These are phyloP conservation scores for Sarcophaga caerulescens DNA, from an alignment of 2,888 invertebrate species.

Conservation along the genomic window DNA sequence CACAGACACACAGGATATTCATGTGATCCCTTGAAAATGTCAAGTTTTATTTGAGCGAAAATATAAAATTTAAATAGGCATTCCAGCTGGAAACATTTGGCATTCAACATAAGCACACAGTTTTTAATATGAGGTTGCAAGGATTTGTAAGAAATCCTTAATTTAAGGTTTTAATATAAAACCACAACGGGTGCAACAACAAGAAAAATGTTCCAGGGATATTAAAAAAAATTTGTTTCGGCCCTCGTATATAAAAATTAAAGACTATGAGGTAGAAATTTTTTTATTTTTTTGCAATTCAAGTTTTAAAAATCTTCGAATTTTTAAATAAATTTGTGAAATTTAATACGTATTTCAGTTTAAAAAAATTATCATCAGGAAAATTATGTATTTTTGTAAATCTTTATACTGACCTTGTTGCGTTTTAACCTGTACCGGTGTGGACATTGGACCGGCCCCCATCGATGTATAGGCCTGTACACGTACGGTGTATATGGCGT, in stretches of 20 bases:
- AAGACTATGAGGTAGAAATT: too few relatives aligned
- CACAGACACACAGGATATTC: too few relatives aligned
- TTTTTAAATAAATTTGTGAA: too few relatives aligned
- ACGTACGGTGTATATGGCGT: conserved; percentile 96
- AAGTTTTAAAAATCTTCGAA: too few relatives aligned
- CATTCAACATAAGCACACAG: neutral
- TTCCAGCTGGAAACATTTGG: neutral
- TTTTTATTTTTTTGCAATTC: too few relatives aligned
- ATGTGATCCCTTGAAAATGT: conserved; percentile 25
- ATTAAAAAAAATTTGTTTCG: too few relatives aligned
- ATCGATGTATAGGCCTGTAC: conserved; percentile 97
- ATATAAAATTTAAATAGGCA: conserved; percentile 10
- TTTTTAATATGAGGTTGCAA: neutral
- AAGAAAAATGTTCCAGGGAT: too few relatives aligned
- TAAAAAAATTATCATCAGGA: too few relatives aligned
- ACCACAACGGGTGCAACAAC: too few relatives aligned
- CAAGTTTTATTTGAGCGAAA: conserved; percentile 9
- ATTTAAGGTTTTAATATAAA: too few relatives aligned
- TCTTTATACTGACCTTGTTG: conserved; percentile 89
- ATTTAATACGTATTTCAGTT: too few relatives aligned
- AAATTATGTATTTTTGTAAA: neutral
- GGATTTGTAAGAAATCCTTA: neutral
- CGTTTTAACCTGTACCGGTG: conserved; percentile 98
- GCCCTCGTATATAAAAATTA: too few relatives aligned
- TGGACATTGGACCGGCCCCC: conserved; percentile 96